Percentiles rank a stretch among this genome's conserved stretches.
These are phyloP conservation scores for Pseudococcus longispinus DNA, from an alignment of 2,888 invertebrate genomes.

Conservation along the genomic window DNA sequence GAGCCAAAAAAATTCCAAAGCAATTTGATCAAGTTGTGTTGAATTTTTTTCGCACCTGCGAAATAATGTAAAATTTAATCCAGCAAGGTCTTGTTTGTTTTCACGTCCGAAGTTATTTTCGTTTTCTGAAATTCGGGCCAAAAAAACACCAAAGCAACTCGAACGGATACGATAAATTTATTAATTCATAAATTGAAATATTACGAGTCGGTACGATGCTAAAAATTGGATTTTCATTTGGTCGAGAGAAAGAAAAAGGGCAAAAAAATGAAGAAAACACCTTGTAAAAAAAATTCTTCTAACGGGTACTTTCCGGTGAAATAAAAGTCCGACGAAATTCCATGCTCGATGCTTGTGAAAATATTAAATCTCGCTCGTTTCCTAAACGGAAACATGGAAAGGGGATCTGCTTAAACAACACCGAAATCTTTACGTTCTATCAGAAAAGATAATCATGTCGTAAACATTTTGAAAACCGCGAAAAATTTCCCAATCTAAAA, in stretches of 20 bases:
- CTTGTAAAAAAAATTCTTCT: not conserved
- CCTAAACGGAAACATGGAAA: not conserved
- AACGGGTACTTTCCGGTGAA: not conserved
- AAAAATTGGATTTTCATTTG: not conserved
- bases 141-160: not conserved
- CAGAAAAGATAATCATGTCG: slow-evolving; percentile 25
- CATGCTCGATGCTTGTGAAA: slow-evolving; percentile 24
- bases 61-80: not conserved
- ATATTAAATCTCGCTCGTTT: slow-evolving; percentile 38
- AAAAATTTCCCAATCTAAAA: not conserved
- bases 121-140: not conserved
- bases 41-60: too few species aligned
- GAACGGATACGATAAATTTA: not conserved
- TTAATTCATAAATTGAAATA: not conserved
- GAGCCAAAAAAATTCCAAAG: not conserved
- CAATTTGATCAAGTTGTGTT: too few species aligned
- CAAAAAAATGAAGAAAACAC: not conserved
- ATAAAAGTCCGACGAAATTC: slow-evolving; percentile 1
- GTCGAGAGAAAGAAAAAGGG: not conserved
- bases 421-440: slow-evolving; percentile 20
- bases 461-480: slow-evolving; percentile 26
- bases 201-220: not conserved
- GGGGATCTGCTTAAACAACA: not conserved
- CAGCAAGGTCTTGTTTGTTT: not conserved
- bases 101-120: not conserved